Percentiles rank a stretch among this genome's conserved stretches.
Conservation (phyloP, 37 sponge, comb jelly and placozoan genomes). For the Haliclona indistincta region DNA sequence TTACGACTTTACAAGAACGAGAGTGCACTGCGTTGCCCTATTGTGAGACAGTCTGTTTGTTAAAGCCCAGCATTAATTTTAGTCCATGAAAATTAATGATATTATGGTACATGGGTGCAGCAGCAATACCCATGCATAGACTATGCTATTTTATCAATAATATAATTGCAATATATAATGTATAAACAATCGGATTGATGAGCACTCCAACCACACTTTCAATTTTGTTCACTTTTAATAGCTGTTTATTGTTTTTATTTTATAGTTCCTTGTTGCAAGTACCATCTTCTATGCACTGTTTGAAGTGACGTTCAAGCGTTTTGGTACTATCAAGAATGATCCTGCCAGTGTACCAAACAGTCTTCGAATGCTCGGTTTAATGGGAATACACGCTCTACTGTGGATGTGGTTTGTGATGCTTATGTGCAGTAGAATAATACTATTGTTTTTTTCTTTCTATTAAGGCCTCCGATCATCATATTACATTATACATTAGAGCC, state of each 20-base stretch:
- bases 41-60: no score
- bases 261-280: slow-evolving; percentile 32
- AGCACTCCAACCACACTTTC: no score
- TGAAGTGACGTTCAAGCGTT: slow-evolving; percentile 65
- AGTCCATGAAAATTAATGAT: no score
- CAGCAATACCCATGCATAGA: no score
- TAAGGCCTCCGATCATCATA: slow-evolving; percentile 23
- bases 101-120: no score
- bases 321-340: slow-evolving; percentile 48
- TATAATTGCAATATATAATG: background rate
- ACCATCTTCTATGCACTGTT: slow-evolving; percentile 47
- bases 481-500: slow-evolving; percentile 20
- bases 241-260: no score
- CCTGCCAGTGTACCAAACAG: slow-evolving; percentile 57
- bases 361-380: slow-evolving; percentile 63
- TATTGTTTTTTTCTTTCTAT: background rate
- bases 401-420: slow-evolving; percentile 52
- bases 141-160: no score
- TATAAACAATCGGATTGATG: background rate
- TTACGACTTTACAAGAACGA: no score
- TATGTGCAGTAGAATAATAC: background rate
- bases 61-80: no score
- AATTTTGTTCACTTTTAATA: background rate
- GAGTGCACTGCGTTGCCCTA: no score
- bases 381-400: slow-evolving; percentile 70